These are phyloP conservation scores for Arctocebus calabarensis DNA, from an alignment of 2,797 vertebrate genomes.

Conservation along the genomic window DNA sequence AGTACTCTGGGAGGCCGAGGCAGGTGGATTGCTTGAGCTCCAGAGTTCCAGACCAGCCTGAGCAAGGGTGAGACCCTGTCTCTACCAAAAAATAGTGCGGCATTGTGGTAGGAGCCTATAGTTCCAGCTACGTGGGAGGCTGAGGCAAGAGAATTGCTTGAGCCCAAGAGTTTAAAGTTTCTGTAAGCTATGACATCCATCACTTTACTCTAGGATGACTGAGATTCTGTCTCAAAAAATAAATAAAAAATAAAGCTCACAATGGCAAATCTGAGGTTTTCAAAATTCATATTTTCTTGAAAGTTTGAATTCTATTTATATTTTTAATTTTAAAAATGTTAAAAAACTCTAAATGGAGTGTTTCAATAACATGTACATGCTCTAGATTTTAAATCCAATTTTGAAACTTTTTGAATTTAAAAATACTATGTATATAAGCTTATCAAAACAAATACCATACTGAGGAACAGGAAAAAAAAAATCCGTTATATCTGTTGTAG, in stretches of 20 bases:
- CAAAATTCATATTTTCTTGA: conserved; percentile 68
- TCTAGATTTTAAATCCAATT: conserved; percentile 23
- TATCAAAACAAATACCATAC: neutral
- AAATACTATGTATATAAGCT: neutral
- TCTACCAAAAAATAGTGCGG: too few relatives aligned
- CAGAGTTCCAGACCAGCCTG: too few relatives aligned
- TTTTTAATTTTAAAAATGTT: conserved; percentile 26
- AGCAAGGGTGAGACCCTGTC: too few relatives aligned
- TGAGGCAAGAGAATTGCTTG: too few relatives aligned
- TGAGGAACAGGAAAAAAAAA: neutral
- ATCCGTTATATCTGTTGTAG: neutral
- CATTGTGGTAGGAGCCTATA: too few relatives aligned
- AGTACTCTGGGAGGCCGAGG: too few relatives aligned
- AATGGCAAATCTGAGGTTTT: conserved; percentile 6
- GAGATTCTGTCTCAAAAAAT: too few relatives aligned
- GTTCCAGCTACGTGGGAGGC: too few relatives aligned
- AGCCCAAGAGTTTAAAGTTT: too few relatives aligned
- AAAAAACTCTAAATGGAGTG: neutral
- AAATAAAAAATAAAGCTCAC: neutral
- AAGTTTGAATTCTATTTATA: neutral
- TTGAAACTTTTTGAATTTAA: neutral
- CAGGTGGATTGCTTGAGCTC: too few relatives aligned
- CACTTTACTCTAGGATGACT: too few relatives aligned
- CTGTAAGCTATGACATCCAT: too few relatives aligned
- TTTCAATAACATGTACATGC: neutral